These are phyloP conservation scores for Micoletzkya japonica DNA, from an alignment of 2,888 invertebrate species.

Conservation along the genomic window DNA sequence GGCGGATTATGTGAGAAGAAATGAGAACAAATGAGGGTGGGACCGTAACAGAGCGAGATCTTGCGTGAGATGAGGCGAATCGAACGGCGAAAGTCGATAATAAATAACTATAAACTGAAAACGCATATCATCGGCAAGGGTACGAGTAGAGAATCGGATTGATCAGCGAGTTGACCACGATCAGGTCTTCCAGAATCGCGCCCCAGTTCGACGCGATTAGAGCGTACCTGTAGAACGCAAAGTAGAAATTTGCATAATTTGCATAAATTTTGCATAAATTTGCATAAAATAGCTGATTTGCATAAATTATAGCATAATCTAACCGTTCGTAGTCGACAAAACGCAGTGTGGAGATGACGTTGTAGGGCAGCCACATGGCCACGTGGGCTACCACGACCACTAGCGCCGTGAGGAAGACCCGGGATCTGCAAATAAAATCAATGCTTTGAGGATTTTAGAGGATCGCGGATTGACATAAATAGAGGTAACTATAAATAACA, in stretches of 20 bases:
- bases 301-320: too few species aligned
- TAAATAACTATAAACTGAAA: neutral
- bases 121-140: neutral
- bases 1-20: too few species aligned
- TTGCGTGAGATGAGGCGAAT: too few species aligned
- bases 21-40: too few species aligned
- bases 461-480: too few species aligned
- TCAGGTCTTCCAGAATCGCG: constrained; percentile 51
- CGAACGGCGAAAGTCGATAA: neutral
- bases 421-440: constrained; percentile 37
- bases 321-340: constrained; percentile 30
- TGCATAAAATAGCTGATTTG: too few species aligned
- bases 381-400: constrained; percentile 51
- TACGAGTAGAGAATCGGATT: constrained; percentile 58
- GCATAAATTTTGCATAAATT: too few species aligned
- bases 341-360: constrained; percentile 44
- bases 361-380: constrained; percentile 57
- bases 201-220: constrained; percentile 42
- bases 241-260: neutral
- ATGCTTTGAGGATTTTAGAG: neutral
- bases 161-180: constrained; percentile 53
- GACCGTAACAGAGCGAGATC: too few species aligned
- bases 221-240: constrained; percentile 1
- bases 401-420: constrained; percentile 52
- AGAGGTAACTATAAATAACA: too few species aligned